These are phyloP conservation scores for Habroteleia sp. DNA, from an alignment of 2,888 invertebrate genomes.

Conservation along the genomic window DNA sequence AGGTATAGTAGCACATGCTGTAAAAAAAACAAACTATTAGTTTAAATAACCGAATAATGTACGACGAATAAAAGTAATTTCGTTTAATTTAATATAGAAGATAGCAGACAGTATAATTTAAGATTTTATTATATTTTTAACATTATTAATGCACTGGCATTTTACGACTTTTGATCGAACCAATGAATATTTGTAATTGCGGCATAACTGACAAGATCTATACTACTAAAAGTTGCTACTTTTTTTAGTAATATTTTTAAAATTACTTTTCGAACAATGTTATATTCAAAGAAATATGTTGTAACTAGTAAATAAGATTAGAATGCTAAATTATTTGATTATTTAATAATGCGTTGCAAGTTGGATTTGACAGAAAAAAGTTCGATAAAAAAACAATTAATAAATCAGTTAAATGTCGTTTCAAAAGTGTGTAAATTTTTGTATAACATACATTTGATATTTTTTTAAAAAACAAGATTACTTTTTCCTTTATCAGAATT, in stretches of 20 bases:
- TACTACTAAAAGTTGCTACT: conserved; percentile 34
- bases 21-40: conserved; percentile 50
- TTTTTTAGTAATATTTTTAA: conserved; percentile 30
- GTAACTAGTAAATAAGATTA: conserved; percentile 61
- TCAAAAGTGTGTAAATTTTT: too few species aligned
- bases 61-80: conserved; percentile 38
- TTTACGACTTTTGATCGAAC: conserved; percentile 29
- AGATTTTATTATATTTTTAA: conserved; percentile 28
- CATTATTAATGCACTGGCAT: conserved; percentile 5
- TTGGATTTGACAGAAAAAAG: conserved; percentile 56
- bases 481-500: too few species aligned
- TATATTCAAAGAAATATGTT: conserved; percentile 55
- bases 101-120: conserved; percentile 13
- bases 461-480: too few species aligned
- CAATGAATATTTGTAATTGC: conserved; percentile 41
- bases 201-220: conserved; percentile 23
- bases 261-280: conserved; percentile 37
- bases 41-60: conserved; percentile 33
- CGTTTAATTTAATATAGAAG: conserved; percentile 29
- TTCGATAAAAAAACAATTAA: conserved; percentile 15
- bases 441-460: too few species aligned
- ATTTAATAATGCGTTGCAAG: conserved; percentile 55
- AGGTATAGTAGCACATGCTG: too few species aligned
- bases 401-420: too few species aligned
- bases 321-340: conserved; percentile 53